Percentiles rank a stretch among this genome's conserved stretches.
phyloP scores from a whole-genome alignment of 2,797 vertebrate genomes.

The Sphenodon punctatus region DNA sequence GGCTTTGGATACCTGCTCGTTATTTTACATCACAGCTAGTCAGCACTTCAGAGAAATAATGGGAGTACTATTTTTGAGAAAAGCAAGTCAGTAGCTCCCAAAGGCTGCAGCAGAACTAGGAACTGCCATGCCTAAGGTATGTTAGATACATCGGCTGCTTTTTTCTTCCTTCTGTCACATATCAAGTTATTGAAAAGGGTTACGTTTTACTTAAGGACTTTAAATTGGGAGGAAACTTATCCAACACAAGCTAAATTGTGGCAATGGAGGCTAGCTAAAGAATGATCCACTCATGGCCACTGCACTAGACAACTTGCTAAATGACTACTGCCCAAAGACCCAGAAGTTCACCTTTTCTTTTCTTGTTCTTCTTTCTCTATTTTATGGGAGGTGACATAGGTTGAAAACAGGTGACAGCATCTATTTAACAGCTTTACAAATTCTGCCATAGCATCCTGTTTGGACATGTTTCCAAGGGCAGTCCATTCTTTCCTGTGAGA shows the following conservation, averaged over 20 bases:
- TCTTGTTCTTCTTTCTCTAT: slow-evolving; percentile 98
- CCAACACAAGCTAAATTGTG: too few species aligned
- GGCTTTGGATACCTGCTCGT: background rate
- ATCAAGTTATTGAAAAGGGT: background rate
- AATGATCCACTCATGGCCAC: too few species aligned
- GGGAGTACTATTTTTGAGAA: background rate
- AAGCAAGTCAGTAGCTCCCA: background rate
- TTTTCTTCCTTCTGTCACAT: background rate
- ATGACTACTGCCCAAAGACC: background rate
- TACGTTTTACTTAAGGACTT: background rate
- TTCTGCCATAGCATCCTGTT: slow-evolving; percentile 95
- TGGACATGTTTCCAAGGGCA: slow-evolving; percentile 89
- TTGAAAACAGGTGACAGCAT: slow-evolving; percentile 94
- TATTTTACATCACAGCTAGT: background rate
- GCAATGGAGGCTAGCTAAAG: too few species aligned
- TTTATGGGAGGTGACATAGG: slow-evolving; percentile 93
- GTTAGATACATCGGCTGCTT: background rate
- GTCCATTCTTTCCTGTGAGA: slow-evolving; percentile 93
- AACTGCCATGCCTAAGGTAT: background rate
- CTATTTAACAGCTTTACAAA: slow-evolving; percentile 93
- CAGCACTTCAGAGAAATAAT: background rate
- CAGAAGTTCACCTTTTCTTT: slow-evolving; percentile 86
- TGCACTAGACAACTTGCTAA: background rate
- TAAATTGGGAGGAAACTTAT: too few species aligned
- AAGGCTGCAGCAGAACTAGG: background rate